Percentiles rank a stretch among this genome's conserved stretches.
Evolutionary conservation across 1,140 invertebrate genomes (phyloP).

Genomic region (Neoseiulus cucumeris): DNA sequence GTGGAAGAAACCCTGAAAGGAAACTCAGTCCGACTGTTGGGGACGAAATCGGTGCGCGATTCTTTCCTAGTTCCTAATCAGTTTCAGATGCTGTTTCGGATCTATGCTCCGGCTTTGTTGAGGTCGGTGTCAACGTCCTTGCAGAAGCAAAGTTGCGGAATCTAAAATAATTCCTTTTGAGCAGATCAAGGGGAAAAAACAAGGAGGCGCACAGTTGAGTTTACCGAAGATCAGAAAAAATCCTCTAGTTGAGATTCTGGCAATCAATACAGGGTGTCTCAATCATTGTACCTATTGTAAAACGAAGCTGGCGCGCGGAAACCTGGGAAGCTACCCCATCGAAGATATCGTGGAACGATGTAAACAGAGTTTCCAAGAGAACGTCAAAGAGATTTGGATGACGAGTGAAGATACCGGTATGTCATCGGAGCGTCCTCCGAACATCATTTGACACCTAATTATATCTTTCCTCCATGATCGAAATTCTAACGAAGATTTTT

Average conservation of each 20-base stretch:
- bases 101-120: neutral
- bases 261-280: conserved; percentile 86
- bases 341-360: conserved; percentile 35
- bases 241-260: conserved; percentile 88
- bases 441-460: too few species aligned
- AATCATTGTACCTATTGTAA: conserved; percentile 99
- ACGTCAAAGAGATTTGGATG: conserved; percentile 91
- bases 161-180: neutral
- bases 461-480: too few species aligned
- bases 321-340: conserved; percentile 76
- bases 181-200: conserved; percentile 44
- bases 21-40: conserved; percentile 21
- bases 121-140: too few species aligned
- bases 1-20: conserved; percentile 93
- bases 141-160: too few species aligned
- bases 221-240: conserved; percentile 88
- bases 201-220: conserved; percentile 59
- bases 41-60: neutral
- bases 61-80: neutral
- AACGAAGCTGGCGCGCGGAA: conserved; percentile 88
- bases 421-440: neutral
- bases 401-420: conserved; percentile 88
- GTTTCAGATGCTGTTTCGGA: neutral
- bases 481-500: too few species aligned
- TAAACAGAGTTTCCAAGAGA: conserved; percentile 51